Evolutionary conservation across 2,888 invertebrate genomes (phyloP).

Genomic region (Colostygia pectinataria): DNA sequence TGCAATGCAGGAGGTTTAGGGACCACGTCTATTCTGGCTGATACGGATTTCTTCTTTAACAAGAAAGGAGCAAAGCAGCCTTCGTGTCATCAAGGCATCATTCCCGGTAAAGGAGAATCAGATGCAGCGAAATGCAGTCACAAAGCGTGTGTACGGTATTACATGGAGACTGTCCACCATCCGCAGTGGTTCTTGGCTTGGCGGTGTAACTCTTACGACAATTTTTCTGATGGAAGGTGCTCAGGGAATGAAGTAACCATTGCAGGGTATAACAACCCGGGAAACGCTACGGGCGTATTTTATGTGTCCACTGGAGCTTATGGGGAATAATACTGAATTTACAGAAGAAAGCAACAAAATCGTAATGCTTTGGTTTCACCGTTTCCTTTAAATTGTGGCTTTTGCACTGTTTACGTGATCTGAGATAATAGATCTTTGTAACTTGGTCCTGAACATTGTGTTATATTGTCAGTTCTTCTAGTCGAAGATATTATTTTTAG

Average conservation of each 20-base stretch:
- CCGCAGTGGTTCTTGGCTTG: constrained; percentile 63
- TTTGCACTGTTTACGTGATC: too few relatives aligned
- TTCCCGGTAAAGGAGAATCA: constrained; percentile 65
- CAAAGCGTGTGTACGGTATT: constrained; percentile 67
- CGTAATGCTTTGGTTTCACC: too few relatives aligned
- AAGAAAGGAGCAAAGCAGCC: constrained; percentile 82
- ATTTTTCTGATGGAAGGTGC: constrained; percentile 60
- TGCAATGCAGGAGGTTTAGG: constrained; percentile 83
- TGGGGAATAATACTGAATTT: constrained; percentile 18
- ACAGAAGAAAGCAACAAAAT: too few relatives aligned
- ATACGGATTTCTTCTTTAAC: constrained; percentile 83
- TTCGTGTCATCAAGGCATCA: constrained; percentile 65
- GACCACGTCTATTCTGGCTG: constrained; percentile 76
- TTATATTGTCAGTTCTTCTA: too few relatives aligned
- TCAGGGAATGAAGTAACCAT: constrained; percentile 62
- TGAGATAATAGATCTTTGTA: too few relatives aligned
- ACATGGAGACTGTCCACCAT: constrained; percentile 59
- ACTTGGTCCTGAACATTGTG: too few relatives aligned
- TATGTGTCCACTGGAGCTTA: constrained; percentile 69
- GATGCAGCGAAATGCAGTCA: constrained; percentile 72
- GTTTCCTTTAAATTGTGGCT: too few relatives aligned
- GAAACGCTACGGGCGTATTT: constrained; percentile 69
- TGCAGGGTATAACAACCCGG: constrained; percentile 72
- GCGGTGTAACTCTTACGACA: constrained; percentile 63
- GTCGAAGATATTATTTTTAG: too few relatives aligned